These are phyloP conservation scores for Emydoidea blandingii DNA, from an alignment of 2,797 vertebrate genomes.

Conservation along the genomic window DNA sequence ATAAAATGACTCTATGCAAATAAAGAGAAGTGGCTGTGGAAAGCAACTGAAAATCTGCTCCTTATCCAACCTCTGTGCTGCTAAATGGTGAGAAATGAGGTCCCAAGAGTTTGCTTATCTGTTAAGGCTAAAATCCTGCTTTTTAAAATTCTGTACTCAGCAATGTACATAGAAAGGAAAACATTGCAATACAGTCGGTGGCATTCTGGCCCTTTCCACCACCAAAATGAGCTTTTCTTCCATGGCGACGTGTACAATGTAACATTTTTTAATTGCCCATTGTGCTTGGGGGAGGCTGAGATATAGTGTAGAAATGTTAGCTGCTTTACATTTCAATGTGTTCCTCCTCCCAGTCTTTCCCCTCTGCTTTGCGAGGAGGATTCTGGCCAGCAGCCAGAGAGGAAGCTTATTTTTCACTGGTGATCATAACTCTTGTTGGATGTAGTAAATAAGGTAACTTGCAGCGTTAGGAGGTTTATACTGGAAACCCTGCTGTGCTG, in stretches of 20 bases:
- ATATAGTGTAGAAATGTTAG: conserved; percentile 72
- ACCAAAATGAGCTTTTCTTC: conserved; percentile 62
- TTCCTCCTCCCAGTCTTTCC: conserved; percentile 53
- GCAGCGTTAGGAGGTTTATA: conserved; percentile 55
- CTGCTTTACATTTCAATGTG: conserved; percentile 76
- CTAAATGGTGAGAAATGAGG: conserved; percentile 71
- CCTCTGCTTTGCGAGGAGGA: conserved; percentile 47
- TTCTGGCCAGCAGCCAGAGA: conserved; percentile 70
- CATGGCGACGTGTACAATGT: conserved; percentile 64
- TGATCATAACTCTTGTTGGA: conserved; percentile 72
- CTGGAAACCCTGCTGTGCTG: conserved; percentile 65
- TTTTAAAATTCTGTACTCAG: conserved; percentile 52
- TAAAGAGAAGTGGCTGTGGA: conserved; percentile 60
- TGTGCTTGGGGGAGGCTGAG: conserved; percentile 62
- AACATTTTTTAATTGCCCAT: conserved; percentile 70
- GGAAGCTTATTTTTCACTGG: conserved; percentile 76
- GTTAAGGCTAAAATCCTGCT: conserved; percentile 62
- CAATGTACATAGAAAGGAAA: conserved; percentile 57
- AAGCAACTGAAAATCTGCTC: conserved; percentile 73
- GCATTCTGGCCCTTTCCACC: conserved; percentile 35
- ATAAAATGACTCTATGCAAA: conserved; percentile 45
- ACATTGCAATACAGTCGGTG: conserved; percentile 39
- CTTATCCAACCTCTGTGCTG: conserved; percentile 66
- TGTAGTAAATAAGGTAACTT: conserved; percentile 57
- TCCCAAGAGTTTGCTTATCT: conserved; percentile 70